Evolutionary conservation across 2,113 vertebrate species (phyloP), one percentile per base, ranked within the genome.

Genomic region (Eonycteris spelaea): DNA sequence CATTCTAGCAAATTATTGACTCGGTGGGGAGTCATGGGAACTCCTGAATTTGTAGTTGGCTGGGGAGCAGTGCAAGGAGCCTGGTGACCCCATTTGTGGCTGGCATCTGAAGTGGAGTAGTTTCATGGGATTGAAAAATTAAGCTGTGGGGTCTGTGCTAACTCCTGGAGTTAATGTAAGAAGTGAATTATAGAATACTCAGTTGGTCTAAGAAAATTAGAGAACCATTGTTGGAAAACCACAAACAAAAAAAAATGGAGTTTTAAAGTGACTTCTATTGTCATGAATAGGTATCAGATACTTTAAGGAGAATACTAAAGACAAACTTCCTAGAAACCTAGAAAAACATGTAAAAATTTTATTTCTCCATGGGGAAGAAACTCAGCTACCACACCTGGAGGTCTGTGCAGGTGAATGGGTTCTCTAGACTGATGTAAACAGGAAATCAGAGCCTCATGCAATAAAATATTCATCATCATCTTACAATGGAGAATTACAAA

Each of bases 331-430:
- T 71, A n/a, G 78, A 68, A 63, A 91, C 18, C 22, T 71, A 65
- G 80, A 79, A 86, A 92, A 95, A 57, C 61, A 63, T 70, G 33
- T 51, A 89, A 89, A 86, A 74, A 90, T 4, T 57, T 22, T 71
- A 93, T 75, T 93, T 97, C 45, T 95, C 70, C 91, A 73, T 51
- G 45, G 51, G 18, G 30, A 87, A 95, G 53, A 78, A 87, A 90
- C 9, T 26, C 73, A 74, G 90, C 26, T 73, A 86, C 71, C 79
- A 22, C 19, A 67, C 30, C 55, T 63, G 9, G 63, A 91, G 22
- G 84, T 38, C 57, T 86, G 13, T 45, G 68, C 7, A 73, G 73
- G 30, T 63, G 40, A 78, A 86, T 28, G 67, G 24, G 24, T 28
- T 92, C 63, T 86, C 19, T n/a, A 77, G 19, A 70, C 43, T 80